Evolutionary conservation across 1,140 invertebrate genomes (phyloP), one percentile per base, ranked within the genome.

Genomic region (Euura saliciscinereae): DNA sequence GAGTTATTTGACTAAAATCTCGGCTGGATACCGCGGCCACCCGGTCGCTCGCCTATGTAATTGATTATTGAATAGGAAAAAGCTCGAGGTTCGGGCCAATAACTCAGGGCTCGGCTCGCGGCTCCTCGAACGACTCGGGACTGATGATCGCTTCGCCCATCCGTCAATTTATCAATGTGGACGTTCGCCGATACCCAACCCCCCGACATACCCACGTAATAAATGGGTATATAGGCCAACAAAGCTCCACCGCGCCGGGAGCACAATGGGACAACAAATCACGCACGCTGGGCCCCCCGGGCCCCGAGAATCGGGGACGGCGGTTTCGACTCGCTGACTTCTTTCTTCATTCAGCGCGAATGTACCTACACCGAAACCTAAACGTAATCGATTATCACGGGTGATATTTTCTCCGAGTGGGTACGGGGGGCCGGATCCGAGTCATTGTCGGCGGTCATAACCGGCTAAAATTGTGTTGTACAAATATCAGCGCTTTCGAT

Each of bases 381-480:
- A 45, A 28, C 28, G 28, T 82, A 82, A 82, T 82, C 80, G 80
- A 82, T 82, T 80, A 78, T 79, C 78, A 77, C 71, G 45, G 71
- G 66, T 70, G 73, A 78, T 78, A 76, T 74, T 78, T 79, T 66
- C 75, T 77, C 74, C 28, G 28, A 28, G 28, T 28, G 28, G 28
- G 28, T 28, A 28, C 28, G 28, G 28, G 28, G 28, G 28, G 28
- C 28, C 28, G 28, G 28, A 28, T 28, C 28, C 28, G 28, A 28
- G 28, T 28, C 28, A 28, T 28, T 28, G 28, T 28, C 28, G 64
- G 51, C 70, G 45, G 13, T 70, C 6, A 13, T 66, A 66, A 65
- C 74, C 72, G 75, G 78, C 76, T 77, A 79, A 82, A 82, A 82
- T 82, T 82, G 78, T 80, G 80, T 78, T 80, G 80, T 80, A 78